These are phyloP conservation scores for Rhinophrynus dorsalis DNA, from an alignment of 2,797 vertebrate genomes.

Conservation along the genomic window DNA sequence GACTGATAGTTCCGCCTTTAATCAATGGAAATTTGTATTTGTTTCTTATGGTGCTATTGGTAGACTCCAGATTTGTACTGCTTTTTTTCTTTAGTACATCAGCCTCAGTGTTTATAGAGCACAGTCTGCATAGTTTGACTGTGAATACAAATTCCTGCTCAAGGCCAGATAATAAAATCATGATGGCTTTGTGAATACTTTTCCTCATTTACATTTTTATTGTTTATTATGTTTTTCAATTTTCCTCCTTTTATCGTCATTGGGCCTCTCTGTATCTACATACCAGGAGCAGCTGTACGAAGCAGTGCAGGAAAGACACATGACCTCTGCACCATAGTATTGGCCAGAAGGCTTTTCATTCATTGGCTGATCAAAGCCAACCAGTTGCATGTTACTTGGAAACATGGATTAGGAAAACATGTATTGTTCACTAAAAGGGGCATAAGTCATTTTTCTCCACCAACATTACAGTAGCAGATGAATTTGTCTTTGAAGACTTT, in stretches of 20 bases:
- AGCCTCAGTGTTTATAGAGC: conserved; percentile 52
- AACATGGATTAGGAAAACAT: conserved; percentile 18
- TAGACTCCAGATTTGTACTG: no score
- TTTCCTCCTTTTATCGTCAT: conserved; percentile 65
- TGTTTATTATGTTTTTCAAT: conserved; percentile 69
- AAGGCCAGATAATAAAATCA: conserved; percentile 65
- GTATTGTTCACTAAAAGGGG: neutral
- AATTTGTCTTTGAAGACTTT: neutral
- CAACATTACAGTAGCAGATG: conserved; percentile 1
- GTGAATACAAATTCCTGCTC: conserved; percentile 65
- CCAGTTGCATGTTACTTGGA: conserved; percentile 5
- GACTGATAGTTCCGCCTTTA: no score
- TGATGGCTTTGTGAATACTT: conserved; percentile 60
- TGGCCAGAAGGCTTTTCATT: conserved; percentile 10
- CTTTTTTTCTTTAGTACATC: no score
- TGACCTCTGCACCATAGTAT: neutral
- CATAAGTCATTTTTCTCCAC: conserved; percentile 3
- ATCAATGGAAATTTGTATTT: no score
- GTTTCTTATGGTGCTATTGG: no score
- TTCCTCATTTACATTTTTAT: conserved; percentile 64
- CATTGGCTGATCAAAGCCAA: conserved; percentile 16
- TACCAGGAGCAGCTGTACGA: conserved; percentile 66
- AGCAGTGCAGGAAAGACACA: conserved; percentile 59
- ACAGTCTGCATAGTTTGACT: conserved; percentile 61
- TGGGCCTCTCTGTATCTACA: conserved; percentile 61